A percentile compares a stretch with the other conserved stretches of the same genome.
Evolutionary conservation across 2,797 vertebrate genomes (phyloP).

Genomic region (Sebastes itinus): DNA sequence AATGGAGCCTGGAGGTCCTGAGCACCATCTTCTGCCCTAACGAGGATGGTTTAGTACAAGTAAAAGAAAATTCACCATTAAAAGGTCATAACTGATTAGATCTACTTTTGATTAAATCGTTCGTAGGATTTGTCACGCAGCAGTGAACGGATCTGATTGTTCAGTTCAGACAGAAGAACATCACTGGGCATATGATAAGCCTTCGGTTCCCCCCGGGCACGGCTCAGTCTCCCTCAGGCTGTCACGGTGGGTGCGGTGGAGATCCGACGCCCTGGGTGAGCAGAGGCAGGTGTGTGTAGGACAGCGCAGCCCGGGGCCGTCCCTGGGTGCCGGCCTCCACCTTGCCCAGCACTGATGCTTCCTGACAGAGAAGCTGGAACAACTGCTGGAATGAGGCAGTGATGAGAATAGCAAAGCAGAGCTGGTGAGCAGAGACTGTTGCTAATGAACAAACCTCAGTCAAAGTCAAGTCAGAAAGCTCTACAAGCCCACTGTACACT

Average conservation of each 20-base stretch:
- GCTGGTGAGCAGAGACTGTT: neutral
- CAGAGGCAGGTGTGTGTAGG: constrained; percentile 81
- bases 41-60: neutral
- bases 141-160: neutral
- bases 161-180: neutral
- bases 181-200: constrained; percentile 21
- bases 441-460: neutral
- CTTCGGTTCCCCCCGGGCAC: neutral
- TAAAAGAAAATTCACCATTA: neutral
- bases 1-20: neutral
- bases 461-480: neutral
- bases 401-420: constrained; percentile 76
- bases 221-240: constrained; percentile 14
- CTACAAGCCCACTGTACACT: neutral
- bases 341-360: constrained; percentile 80
- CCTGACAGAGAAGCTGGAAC: constrained; percentile 83
- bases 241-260: neutral
- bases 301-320: constrained; percentile 82
- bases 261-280: constrained; percentile 4
- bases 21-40: neutral
- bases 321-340: constrained; percentile 78
- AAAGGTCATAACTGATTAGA: neutral
- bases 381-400: constrained; percentile 73
- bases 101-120: neutral
- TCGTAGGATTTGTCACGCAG: neutral